phyloP scores from a whole-genome alignment of 1,140 invertebrate genomes.

The Drosophila subobscura region DNA sequence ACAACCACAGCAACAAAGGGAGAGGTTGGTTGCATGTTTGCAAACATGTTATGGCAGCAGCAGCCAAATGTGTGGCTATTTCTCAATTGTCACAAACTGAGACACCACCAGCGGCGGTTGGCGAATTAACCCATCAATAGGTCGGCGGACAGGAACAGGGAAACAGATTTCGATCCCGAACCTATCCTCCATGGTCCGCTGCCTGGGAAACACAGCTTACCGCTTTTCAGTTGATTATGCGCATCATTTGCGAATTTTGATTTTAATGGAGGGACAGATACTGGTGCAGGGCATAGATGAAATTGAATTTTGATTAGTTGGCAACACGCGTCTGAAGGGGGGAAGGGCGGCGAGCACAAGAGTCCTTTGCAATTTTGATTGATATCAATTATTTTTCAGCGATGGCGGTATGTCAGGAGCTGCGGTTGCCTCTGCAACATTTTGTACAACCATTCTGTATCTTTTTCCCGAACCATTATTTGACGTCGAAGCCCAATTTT shows the following conservation, averaged over 20 bases:
- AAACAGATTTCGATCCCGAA: too few relatives aligned
- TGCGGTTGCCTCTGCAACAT: conserved; percentile 32
- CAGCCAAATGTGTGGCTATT: conserved; percentile 70
- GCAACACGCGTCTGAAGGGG: conserved; percentile 31
- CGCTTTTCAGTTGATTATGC: conserved; percentile 67
- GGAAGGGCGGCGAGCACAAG: not conserved
- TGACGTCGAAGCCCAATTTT: conserved; percentile 33
- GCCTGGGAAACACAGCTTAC: conserved; percentile 59
- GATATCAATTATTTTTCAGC: conserved; percentile 77
- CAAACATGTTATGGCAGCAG: conserved; percentile 72
- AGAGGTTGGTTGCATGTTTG: conserved; percentile 67
- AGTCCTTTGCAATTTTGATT: conserved; percentile 62
- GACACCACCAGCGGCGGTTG: conserved; percentile 15
- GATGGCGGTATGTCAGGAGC: conserved; percentile 14
- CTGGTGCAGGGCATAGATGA: conserved; percentile 15
- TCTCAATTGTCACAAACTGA: conserved; percentile 76
- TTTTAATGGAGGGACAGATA: conserved; percentile 58
- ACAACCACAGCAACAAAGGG: conserved; percentile 36
- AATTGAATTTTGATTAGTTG: conserved; percentile 80
- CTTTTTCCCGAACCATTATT: not conserved
- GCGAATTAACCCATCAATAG: conserved; percentile 50
- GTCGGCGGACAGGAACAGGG: not conserved
- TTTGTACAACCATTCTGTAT: conserved; percentile 4
- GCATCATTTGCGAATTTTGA: conserved; percentile 83
- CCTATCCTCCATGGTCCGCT: conserved; percentile 14